These are phyloP conservation scores for Lamellibrachia luymesi DNA, from an alignment of 1,140 invertebrate species.

Conservation along the genomic window DNA sequence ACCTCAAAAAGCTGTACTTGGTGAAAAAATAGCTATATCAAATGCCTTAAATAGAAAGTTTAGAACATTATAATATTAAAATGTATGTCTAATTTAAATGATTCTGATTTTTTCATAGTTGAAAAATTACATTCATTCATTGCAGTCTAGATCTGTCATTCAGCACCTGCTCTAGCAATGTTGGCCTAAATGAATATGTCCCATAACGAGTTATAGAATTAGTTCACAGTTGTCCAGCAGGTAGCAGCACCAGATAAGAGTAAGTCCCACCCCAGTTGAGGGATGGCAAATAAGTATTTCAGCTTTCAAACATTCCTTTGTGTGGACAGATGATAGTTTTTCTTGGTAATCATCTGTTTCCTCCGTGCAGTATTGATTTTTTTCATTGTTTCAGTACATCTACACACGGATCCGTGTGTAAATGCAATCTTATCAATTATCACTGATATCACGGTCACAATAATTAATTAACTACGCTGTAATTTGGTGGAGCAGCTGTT, in stretches of 20 bases:
- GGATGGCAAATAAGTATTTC: neutral
- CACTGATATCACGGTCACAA: neutral
- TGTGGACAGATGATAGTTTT: neutral
- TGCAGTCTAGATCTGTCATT: too few species aligned
- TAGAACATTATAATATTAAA: too few species aligned
- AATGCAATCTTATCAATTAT: conserved; percentile 1
- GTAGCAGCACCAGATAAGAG: neutral
- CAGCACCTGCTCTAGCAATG: neutral
- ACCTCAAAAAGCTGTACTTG: too few species aligned
- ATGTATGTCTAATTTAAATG: too few species aligned
- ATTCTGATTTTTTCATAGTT: too few species aligned
- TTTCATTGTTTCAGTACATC: neutral
- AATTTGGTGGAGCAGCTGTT: neutral
- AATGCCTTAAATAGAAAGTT: too few species aligned
- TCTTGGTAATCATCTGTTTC: neutral
- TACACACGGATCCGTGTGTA: neutral
- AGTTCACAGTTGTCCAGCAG: neutral
- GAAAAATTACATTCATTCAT: too few species aligned
- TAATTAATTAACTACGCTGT: conserved; percentile 1
- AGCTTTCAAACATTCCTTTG: neutral
- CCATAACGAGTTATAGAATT: neutral
- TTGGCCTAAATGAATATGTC: neutral
- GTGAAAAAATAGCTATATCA: too few species aligned
- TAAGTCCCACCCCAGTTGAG: neutral
- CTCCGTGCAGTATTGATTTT: neutral